Evolutionary conservation across 2,113 vertebrate genomes (phyloP).

Genomic region (Rhinoptilus africanus): DNA sequence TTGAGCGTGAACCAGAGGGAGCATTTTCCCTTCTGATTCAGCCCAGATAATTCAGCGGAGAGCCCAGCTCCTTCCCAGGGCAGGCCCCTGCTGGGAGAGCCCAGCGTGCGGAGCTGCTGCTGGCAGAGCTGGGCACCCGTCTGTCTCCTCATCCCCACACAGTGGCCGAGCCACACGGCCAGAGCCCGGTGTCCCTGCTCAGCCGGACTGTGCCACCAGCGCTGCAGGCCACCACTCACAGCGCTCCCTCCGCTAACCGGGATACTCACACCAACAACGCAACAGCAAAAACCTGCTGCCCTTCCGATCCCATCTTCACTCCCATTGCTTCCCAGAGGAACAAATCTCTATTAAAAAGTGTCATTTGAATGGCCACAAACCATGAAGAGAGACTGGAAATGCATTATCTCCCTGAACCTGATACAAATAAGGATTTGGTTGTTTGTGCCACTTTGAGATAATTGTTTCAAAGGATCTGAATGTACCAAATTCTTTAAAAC

Average conservation of each 20-base stretch:
- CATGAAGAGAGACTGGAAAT: background rate
- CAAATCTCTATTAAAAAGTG: background rate
- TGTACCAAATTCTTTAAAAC: slow-evolving; percentile 49
- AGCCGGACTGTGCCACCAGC: background rate
- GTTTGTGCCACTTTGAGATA: slow-evolving; percentile 8
- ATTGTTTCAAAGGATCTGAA: slow-evolving; percentile 40
- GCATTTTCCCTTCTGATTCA: background rate
- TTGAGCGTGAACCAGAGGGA: background rate
- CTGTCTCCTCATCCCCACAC: accelerated
- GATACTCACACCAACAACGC: background rate
- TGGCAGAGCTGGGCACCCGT: accelerated
- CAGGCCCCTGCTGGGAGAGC: background rate
- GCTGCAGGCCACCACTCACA: background rate
- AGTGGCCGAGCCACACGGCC: accelerated
- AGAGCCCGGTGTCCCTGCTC: background rate
- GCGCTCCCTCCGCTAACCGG: accelerated
- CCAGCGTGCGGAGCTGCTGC: background rate
- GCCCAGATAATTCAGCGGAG: background rate
- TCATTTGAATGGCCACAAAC: background rate
- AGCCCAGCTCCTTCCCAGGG: background rate
- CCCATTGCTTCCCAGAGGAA: background rate
- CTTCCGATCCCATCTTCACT: background rate
- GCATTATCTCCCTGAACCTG: background rate
- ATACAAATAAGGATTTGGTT: background rate
- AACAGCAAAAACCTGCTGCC: background rate